Percentiles rank a stretch among this genome's conserved stretches.
phyloP scores from a whole-genome alignment of 2,888 invertebrate species.

The Spodoptera picta region DNA sequence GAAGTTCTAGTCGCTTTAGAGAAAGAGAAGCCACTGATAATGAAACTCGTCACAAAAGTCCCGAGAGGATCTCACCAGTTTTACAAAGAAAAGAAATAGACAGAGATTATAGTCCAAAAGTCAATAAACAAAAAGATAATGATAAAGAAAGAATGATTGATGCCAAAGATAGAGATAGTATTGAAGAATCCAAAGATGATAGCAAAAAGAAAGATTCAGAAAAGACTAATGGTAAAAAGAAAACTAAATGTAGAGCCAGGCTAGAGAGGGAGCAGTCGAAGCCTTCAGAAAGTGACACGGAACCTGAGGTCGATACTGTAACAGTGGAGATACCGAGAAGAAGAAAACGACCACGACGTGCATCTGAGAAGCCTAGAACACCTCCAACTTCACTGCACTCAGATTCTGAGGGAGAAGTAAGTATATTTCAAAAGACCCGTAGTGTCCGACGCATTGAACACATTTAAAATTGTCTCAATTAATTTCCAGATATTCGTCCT shows the following conservation, averaged over 20 bases:
- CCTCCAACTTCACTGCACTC: constrained; percentile 83
- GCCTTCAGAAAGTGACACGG: constrained; percentile 85
- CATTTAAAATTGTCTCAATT: neutral
- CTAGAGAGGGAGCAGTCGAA: constrained; percentile 85
- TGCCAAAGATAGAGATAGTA: constrained; percentile 62
- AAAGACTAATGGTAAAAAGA: constrained; percentile 82
- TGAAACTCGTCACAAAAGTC: constrained; percentile 51
- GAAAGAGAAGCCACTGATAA: constrained; percentile 57
- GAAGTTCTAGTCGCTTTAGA: constrained; percentile 75
- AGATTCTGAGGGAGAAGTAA: constrained; percentile 84
- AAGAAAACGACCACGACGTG: constrained; percentile 79
- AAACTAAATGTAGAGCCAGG: constrained; percentile 82
- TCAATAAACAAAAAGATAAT: constrained; percentile 62
- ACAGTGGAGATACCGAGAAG: constrained; percentile 86
- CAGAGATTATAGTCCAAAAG: constrained; percentile 63
- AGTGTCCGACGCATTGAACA: too few relatives aligned
- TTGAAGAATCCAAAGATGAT: constrained; percentile 75
- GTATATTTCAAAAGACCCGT: constrained; percentile 24
- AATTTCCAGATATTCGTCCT: constrained; percentile 78
- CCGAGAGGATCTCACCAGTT: constrained; percentile 53
- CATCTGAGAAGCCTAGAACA: constrained; percentile 83
- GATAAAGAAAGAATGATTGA: constrained; percentile 57
- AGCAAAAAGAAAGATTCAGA: constrained; percentile 75
- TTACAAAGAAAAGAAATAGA: constrained; percentile 63
- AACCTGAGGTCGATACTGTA: constrained; percentile 83